Conservation (phyloP, 2,888 invertebrate genomes). For the Mythimna impura region DNA sequence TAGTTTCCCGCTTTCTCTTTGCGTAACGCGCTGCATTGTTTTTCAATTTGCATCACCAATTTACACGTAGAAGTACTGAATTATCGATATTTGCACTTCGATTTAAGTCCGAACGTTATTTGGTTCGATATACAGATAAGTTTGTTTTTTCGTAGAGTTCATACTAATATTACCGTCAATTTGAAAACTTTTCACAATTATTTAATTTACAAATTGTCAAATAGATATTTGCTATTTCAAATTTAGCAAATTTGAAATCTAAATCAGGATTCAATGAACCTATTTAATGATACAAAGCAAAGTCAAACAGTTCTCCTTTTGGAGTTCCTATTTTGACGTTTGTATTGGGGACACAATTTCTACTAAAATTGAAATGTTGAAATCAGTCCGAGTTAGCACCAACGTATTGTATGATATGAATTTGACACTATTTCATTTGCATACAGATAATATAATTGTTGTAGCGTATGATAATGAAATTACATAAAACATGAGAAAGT, state of each 20-base stretch:
- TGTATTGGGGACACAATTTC: constrained; percentile 30
- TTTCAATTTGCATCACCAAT: constrained; percentile 80
- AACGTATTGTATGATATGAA: constrained; percentile 28
- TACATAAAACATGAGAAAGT: constrained; percentile 71
- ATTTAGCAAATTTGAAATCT: constrained; percentile 21
- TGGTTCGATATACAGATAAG: neutral
- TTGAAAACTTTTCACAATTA: neutral
- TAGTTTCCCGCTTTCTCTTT: constrained; percentile 84
- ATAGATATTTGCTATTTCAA: neutral
- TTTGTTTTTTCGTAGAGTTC: neutral
- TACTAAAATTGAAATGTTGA: constrained; percentile 34
- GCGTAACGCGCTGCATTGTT: constrained; percentile 77
- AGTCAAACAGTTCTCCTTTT: constrained; percentile 13
- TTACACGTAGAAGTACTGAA: constrained; percentile 52
- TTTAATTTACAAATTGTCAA: neutral
- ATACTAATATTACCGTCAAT: neutral
- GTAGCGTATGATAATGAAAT: constrained; percentile 61
- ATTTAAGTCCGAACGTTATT: constrained; percentile 3
- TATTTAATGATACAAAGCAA: constrained; percentile 1
- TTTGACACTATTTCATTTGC: constrained; percentile 49
- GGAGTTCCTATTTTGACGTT: constrained; percentile 5
- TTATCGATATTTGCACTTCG: constrained; percentile 47
- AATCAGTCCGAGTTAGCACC: constrained; percentile 28
- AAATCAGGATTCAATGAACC: constrained; percentile 7
- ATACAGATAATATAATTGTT: constrained; percentile 54